Base-by-base conservation (phyloP, 2,888 invertebrate species). In the Mycalesis mineus region DNA sequence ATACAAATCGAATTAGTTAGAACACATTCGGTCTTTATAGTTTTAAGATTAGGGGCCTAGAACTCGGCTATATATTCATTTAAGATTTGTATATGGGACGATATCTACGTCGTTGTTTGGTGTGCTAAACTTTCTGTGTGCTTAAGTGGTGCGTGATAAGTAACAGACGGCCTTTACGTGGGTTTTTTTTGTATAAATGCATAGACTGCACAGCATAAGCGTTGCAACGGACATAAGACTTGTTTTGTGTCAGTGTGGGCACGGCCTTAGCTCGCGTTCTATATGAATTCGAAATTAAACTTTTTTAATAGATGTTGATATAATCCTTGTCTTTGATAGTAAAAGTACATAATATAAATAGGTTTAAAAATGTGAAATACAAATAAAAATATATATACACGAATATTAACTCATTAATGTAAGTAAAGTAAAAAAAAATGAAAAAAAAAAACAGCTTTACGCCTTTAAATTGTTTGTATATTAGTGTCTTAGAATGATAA, bases 381-480 rank as follows among this genome's bases (percentile, higher is more conserved):
- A 84, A 88, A 89, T 88, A 89, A 89, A 89, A 88, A 89, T 88
- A 89, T 88, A 89, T 88, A 88, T 87, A 89, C 88, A 88, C 85
- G 70, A 82, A 79, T 86, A 85, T 78, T 84, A 82, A 88, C 82
- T 86, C 82, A 85, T 84, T 82, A 83, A 76, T 74, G 78, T 84
- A 63, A 85, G 81, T 61, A 79, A 77, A 82, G 51, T 82, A 78
- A 80, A 80, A 84, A 81, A 77, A 74, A 63, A 57, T 2, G 14
- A 68, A 75, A 79, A 85, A 84, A 82, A 84, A 86, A 80, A 77
- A 82, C 82, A 87, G 88, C 88, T 88, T 80, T 87, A 79, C 87
- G 88, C 86, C 87, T 33, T 86, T 82, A 82, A 83, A 87, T 84
- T 84, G 83, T 85, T 87, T 87, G 84, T 85, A 87, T 80, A 80